Evolutionary conservation across 2,113 vertebrate genomes (phyloP).

Genomic region (Spermophilus dauricus): DNA sequence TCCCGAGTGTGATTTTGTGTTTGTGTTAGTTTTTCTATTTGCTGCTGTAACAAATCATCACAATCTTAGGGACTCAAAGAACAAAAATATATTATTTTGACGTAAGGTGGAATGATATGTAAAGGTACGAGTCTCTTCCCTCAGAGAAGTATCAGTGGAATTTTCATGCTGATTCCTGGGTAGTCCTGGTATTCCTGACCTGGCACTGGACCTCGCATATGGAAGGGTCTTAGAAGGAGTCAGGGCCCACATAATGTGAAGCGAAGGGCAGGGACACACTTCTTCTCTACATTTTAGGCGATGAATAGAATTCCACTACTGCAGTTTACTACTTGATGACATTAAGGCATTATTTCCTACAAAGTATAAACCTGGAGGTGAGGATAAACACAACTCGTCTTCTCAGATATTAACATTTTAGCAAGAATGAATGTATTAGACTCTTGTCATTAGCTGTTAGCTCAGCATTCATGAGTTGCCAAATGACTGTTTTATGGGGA

Average conservation of each 20-base stretch:
- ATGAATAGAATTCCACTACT: neutral
- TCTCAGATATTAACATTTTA: neutral
- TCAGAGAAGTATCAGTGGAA: neutral
- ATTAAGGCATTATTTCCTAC: neutral
- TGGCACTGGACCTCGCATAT: neutral
- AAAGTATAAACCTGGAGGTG: neutral
- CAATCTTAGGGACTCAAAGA: neutral
- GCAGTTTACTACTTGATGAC: neutral
- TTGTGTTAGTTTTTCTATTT: neutral
- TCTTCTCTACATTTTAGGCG: neutral
- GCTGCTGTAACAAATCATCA: neutral
- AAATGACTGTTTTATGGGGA: neutral
- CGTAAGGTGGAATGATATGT: neutral
- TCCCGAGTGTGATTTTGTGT: neutral
- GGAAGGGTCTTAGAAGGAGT: neutral
- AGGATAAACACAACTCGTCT: neutral
- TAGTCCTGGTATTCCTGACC: neutral
- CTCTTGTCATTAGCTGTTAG: neutral
- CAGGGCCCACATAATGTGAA: neutral
- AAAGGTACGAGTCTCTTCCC: neutral
- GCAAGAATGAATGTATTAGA: neutral
- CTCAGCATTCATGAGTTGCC: neutral
- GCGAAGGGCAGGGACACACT: neutral
- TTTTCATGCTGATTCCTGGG: neutral
- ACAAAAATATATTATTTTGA: conserved; percentile 1